These are phyloP conservation scores for Troglohyphantes excavatus DNA, from an alignment of 2,888 invertebrate species.

Conservation along the genomic window DNA sequence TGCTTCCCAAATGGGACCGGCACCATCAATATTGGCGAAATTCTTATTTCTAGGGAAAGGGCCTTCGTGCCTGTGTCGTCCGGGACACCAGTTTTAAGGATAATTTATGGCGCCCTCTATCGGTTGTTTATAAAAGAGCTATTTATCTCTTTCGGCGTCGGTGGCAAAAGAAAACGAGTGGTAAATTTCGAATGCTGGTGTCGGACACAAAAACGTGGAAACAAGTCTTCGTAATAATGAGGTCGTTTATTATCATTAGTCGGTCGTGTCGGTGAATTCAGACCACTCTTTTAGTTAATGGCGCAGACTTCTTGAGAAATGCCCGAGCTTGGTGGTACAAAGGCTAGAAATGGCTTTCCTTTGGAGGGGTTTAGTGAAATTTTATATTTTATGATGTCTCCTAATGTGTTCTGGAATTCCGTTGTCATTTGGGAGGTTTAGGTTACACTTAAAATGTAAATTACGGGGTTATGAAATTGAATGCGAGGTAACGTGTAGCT, in stretches of 20 bases:
- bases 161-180: conserved; percentile 35
- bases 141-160: conserved; percentile 58
- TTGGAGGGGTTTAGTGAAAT: conserved; percentile 6
- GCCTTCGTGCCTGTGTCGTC: background rate
- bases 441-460: conserved; percentile 1
- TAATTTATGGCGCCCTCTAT: conserved; percentile 71
- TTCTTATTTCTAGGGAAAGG: conserved; percentile 16
- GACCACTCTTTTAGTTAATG: conserved; percentile 43
- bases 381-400: conserved; percentile 16
- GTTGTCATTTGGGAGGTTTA: background rate
- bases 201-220: conserved; percentile 57
- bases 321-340: conserved; percentile 15
- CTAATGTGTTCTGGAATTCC: background rate
- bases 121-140: conserved; percentile 65
- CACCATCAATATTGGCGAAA: conserved; percentile 53
- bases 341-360: conserved; percentile 1
- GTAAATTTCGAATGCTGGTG: conserved; percentile 53
- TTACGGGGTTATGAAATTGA: background rate
- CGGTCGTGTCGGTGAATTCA: conserved; percentile 37
- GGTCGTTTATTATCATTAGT: conserved; percentile 71
- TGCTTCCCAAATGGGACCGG: background rate
- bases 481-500: background rate
- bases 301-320: conserved; percentile 36
- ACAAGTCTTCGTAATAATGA: conserved; percentile 67
- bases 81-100: conserved; percentile 49